Evolutionary conservation across 2,113 vertebrate genomes (phyloP).

Genomic region (Centropus unirufus): DNA sequence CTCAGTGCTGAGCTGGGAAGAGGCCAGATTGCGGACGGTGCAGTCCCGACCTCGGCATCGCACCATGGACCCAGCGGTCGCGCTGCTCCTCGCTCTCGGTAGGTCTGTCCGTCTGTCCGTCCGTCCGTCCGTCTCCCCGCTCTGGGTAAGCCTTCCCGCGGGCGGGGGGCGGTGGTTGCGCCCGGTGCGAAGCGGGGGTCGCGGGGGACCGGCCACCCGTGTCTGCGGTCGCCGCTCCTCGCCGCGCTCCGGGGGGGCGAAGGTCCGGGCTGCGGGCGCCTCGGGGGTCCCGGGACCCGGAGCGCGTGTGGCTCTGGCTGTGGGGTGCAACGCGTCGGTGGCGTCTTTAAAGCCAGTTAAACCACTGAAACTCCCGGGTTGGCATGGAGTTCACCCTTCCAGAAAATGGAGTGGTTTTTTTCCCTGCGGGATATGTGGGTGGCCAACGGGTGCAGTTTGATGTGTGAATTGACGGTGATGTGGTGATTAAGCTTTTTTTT

Average conservation of each 20-base stretch:
- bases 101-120: no score
- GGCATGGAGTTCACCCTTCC: not conserved
- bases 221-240: no score
- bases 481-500: no score
- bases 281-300: no score
- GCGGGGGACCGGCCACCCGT: no score
- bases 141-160: no score
- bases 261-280: no score
- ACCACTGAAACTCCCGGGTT: accelerated
- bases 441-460: not conserved
- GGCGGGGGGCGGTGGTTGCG: no score
- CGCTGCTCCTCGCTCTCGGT: not conserved
- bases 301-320: no score
- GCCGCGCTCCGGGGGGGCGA: no score
- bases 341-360: not conserved
- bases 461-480: not conserved
- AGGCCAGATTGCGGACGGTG: not conserved
- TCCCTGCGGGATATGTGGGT: not conserved
- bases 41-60: accelerated
- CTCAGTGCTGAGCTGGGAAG: not conserved
- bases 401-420: accelerated
- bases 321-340: accelerated
- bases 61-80: not conserved
- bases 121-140: not conserved
- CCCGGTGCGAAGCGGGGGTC: no score